Percentiles rank a stretch among this genome's conserved stretches.
Conservation (phyloP, 92 coral and sea anemone species). For the Galaxea fascicularis region DNA sequence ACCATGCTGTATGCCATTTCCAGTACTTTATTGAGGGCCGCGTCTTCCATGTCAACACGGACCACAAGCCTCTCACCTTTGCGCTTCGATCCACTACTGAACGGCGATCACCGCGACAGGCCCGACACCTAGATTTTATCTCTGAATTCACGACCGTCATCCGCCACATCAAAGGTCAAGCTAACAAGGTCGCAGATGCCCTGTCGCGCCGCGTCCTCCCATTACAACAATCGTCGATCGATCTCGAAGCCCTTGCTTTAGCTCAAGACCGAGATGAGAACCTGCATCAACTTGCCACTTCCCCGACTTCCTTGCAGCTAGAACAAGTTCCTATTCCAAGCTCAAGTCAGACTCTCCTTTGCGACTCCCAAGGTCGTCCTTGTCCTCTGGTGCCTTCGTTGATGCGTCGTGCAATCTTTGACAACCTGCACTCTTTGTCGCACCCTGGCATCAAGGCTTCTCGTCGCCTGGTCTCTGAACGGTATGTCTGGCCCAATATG, state of each 20-base stretch:
- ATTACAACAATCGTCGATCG: constrained; percentile 38
- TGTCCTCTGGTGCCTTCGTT: constrained; percentile 34
- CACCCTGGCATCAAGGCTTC: constrained; percentile 26
- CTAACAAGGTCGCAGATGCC: neutral
- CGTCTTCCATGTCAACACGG: constrained; percentile 49
- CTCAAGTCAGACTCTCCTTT: constrained; percentile 9
- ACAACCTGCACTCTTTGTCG: constrained; percentile 18
- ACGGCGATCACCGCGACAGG: constrained; percentile 61
- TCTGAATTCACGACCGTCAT: constrained; percentile 66
- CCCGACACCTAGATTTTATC: constrained; percentile 57
- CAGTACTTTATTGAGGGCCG: constrained; percentile 65
- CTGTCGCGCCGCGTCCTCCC: constrained; percentile 14
- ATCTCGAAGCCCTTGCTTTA: constrained; percentile 42
- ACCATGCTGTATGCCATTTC: constrained; percentile 55
- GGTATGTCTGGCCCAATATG: neutral
- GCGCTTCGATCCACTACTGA: constrained; percentile 63
- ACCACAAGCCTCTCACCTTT: constrained; percentile 67
- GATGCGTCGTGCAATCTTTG: constrained; percentile 7
- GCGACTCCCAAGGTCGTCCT: constrained; percentile 57
- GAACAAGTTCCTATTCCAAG: constrained; percentile 37
- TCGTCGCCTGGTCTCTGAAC: neutral
- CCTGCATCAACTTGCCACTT: constrained; percentile 45
- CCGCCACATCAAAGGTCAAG: neutral
- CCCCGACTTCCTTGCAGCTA: too few species aligned
- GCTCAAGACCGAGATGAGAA: constrained; percentile 56